Evolutionary conservation across 2,113 vertebrate genomes (phyloP).

Genomic region (Pao palembangensis): DNA sequence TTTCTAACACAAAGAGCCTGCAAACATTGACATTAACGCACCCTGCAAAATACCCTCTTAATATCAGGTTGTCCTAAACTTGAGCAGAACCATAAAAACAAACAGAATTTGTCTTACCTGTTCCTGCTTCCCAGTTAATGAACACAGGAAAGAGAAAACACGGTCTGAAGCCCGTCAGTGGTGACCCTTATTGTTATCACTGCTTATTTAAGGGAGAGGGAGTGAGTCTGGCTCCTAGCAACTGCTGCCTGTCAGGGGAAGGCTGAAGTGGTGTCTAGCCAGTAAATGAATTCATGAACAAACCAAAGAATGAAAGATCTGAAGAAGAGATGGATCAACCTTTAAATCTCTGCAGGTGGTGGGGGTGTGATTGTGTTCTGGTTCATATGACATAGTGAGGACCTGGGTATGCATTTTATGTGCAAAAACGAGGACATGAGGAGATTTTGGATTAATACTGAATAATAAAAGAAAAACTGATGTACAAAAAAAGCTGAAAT

Average conservation of each 20-base stretch:
- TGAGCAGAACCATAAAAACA: not conserved
- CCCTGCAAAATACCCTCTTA: too few species aligned
- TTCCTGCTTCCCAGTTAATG: not conserved
- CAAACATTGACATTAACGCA: too few species aligned
- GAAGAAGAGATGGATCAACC: not conserved
- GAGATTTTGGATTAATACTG: slow-evolving; percentile 3
- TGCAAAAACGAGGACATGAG: not conserved
- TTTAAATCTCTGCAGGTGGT: slow-evolving; percentile 5
- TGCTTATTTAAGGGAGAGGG: slow-evolving; percentile 4
- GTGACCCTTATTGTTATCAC: slow-evolving; percentile 22
- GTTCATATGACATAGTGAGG: too few species aligned
- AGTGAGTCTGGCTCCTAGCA: slow-evolving; percentile 46
- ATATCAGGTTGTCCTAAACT: too few species aligned
- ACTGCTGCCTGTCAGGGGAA: slow-evolving; percentile 33
- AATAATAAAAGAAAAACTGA: too few species aligned
- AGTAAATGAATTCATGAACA: slow-evolving; percentile 4
- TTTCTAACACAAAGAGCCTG: too few species aligned
- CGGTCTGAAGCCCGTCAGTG: slow-evolving; percentile 16
- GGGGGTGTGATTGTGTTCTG: not conserved
- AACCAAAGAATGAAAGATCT: not conserved
- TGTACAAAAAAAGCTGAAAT: not conserved
- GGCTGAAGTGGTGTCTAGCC: slow-evolving; percentile 17
- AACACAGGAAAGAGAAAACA: not conserved
- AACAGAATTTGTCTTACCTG: slow-evolving; percentile 24
- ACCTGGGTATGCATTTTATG: slow-evolving; percentile 6